Evolutionary conservation across 2,888 invertebrate species (phyloP).

Genomic region (Kuschelorhynchus macadamiae): DNA sequence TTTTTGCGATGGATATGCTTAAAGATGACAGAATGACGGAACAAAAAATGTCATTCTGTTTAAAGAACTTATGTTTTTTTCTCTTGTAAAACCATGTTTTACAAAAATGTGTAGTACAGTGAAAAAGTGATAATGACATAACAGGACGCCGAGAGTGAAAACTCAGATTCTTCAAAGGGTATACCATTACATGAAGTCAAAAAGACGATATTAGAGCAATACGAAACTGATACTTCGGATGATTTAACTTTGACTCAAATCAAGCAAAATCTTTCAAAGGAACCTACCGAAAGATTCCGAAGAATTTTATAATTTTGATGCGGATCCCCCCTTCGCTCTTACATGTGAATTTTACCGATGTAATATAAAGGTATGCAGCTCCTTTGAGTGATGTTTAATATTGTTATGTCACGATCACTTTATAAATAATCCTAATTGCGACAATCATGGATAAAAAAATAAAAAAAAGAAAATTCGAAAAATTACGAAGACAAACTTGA

Average conservation of each 20-base stretch:
- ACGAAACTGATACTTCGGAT: background rate
- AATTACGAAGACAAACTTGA: constrained; percentile 11
- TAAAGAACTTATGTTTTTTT: constrained; percentile 4
- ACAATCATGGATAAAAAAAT: constrained; percentile 9
- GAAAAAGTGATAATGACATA: constrained; percentile 1
- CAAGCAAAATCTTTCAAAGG: background rate
- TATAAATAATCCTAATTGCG: constrained; percentile 1
- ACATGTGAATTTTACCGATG: constrained; percentile 10
- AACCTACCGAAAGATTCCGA: background rate
- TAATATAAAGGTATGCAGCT: background rate
- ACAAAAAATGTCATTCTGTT: constrained; percentile 5
- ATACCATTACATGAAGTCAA: constrained; percentile 1
- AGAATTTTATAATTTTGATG: constrained; percentile 12
- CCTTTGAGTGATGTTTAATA: constrained; percentile 5
- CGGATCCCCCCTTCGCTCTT: background rate
- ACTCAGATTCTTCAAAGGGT: background rate
- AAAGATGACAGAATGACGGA: constrained; percentile 2
- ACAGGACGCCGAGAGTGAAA: background rate
- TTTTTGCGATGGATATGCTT: constrained; percentile 10
- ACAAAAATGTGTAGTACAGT: constrained; percentile 5
- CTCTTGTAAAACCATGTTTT: background rate
- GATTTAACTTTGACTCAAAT: background rate
- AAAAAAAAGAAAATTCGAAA: constrained; percentile 10
- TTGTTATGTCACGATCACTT: constrained; percentile 17
- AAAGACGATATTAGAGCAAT: background rate